These are phyloP conservation scores for Ormyrus rosae DNA, from an alignment of 2,888 invertebrate genomes.

Conservation along the genomic window DNA sequence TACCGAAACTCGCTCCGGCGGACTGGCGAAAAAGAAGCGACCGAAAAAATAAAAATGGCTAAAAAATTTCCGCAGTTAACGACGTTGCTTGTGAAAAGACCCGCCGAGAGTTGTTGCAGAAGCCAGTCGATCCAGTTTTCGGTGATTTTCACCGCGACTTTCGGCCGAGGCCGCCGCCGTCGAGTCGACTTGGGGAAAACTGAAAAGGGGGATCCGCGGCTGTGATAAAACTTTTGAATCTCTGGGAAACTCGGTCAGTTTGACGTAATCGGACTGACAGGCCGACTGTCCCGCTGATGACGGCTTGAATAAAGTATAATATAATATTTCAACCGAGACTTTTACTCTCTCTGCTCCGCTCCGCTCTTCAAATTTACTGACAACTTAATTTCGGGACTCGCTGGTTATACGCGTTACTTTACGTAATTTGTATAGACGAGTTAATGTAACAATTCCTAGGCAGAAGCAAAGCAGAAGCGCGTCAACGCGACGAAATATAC, in stretches of 20 bases:
- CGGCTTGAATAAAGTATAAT: slow-evolving; percentile 19
- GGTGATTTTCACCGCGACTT: neutral
- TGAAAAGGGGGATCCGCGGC: neutral
- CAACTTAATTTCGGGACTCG: slow-evolving; percentile 22
- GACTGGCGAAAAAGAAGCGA: neutral
- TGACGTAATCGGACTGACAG: slow-evolving; percentile 28
- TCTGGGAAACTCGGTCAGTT: slow-evolving; percentile 36
- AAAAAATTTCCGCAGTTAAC: slow-evolving; percentile 2
- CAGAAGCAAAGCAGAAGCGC: too few relatives aligned
- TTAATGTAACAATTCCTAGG: too few relatives aligned
- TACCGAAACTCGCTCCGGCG: slow-evolving; percentile 59
- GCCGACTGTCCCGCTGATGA: slow-evolving; percentile 1
- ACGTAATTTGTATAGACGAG: too few relatives aligned
- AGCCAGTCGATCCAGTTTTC: neutral
- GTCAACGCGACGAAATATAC: too few relatives aligned
- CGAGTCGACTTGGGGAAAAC: too few relatives aligned
- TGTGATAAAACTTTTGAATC: slow-evolving; percentile 11
- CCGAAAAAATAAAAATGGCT: neutral
- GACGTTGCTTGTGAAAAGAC: too few relatives aligned
- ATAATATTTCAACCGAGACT: neutral
- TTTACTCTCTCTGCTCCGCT: neutral
- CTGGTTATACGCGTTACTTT: too few relatives aligned
- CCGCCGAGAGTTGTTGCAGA: neutral
- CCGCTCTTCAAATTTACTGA: neutral
- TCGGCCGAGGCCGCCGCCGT: too few relatives aligned